Evolutionary conservation across 2,113 vertebrate genomes (phyloP).

Genomic region (Ammodytes marinus): DNA sequence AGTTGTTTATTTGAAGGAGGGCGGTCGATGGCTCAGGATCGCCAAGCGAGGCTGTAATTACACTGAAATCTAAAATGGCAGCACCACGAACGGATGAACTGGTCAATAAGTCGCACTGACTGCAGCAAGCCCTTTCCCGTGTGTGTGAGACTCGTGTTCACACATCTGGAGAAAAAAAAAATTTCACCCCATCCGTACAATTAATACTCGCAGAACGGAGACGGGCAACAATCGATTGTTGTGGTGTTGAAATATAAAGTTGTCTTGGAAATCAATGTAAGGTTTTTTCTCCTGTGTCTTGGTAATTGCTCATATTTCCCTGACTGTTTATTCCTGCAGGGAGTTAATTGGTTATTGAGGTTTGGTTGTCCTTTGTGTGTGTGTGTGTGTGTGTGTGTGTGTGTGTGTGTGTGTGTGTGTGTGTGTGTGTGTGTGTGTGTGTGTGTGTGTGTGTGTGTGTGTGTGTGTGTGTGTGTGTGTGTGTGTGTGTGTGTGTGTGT

Average conservation of each 20-base stretch:
- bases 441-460: too few relatives aligned
- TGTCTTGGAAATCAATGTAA: constrained; percentile 50
- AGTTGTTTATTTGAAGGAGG: constrained; percentile 73
- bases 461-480: too few relatives aligned
- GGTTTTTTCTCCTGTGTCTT: constrained; percentile 15
- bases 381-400: too few relatives aligned
- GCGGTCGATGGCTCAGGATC: constrained; percentile 73
- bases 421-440: too few relatives aligned
- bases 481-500: too few relatives aligned
- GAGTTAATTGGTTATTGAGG: constrained; percentile 28
- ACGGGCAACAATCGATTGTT: constrained; percentile 83
- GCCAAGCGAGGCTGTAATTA: constrained; percentile 85
- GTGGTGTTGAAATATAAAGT: constrained; percentile 76
- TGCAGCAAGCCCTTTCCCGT: constrained; percentile 46
- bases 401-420: too few relatives aligned
- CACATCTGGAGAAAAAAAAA: constrained; percentile 64
- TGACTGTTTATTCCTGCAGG: constrained; percentile 29
- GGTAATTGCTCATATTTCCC: constrained; percentile 42
- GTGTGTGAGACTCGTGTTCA: constrained; percentile 69
- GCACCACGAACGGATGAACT: constrained; percentile 70
- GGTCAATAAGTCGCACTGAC: constrained; percentile 79
- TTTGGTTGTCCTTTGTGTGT: not conserved
- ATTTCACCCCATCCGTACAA: constrained; percentile 72
- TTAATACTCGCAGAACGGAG: constrained; percentile 80
- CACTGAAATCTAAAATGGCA: constrained; percentile 85